These are phyloP conservation scores for Elegia similella DNA, from an alignment of 2,888 invertebrate genomes.

Conservation along the genomic window DNA sequence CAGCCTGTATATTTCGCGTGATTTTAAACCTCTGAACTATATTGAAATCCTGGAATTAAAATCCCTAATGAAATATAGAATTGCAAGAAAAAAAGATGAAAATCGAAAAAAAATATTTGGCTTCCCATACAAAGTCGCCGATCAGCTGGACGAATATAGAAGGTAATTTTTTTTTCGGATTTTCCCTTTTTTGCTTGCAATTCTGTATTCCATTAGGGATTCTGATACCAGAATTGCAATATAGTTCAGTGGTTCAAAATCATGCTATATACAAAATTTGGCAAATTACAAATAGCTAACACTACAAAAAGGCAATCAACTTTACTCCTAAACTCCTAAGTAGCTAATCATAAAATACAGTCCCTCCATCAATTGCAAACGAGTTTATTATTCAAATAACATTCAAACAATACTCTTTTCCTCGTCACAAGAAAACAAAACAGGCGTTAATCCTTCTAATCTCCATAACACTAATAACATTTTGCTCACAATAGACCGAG, in stretches of 20 bases:
- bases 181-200: too few relatives aligned
- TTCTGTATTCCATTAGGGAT: too few relatives aligned
- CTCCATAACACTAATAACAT: conserved; percentile 16
- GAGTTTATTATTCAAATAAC: conserved; percentile 1
- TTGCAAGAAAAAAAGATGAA: too few relatives aligned
- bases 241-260: neutral
- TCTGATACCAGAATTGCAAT: too few relatives aligned
- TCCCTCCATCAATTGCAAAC: neutral
- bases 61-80: too few relatives aligned
- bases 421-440: conserved; percentile 22
- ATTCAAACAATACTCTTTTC: conserved; percentile 21
- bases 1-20: too few relatives aligned
- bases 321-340: neutral
- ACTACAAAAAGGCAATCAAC: neutral
- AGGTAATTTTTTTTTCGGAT: too few relatives aligned
- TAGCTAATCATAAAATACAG: neutral
- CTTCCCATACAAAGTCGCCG: too few relatives aligned
- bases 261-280: neutral
- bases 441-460: conserved; percentile 19
- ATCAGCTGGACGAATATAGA: too few relatives aligned
- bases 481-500: conserved; percentile 44
- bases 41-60: too few relatives aligned
- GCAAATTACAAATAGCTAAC: neutral
- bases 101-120: too few relatives aligned
- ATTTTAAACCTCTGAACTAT: too few relatives aligned